Conservation (phyloP, 2,888 invertebrate genomes). For the Marasmarcha lunaedactyla region DNA sequence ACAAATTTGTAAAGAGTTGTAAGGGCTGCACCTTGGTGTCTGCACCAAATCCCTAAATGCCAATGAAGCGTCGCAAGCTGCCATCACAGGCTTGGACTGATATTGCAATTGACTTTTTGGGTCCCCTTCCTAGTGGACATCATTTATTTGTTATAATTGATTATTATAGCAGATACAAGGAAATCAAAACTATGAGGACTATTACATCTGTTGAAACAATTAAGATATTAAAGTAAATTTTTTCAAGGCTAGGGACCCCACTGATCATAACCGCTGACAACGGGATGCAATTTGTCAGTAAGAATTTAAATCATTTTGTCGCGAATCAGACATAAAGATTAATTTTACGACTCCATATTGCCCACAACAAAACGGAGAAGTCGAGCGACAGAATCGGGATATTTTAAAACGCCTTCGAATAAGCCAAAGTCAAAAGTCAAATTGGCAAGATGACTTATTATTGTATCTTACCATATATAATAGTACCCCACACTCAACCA, state of each 20-base stretch:
- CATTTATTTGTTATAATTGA: background rate
- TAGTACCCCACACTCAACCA: slow-evolving; percentile 14
- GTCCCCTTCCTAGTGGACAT: slow-evolving; percentile 11
- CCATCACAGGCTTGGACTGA: slow-evolving; percentile 17
- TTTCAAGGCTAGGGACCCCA: slow-evolving; percentile 10
- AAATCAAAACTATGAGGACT: slow-evolving; percentile 6
- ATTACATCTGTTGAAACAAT: slow-evolving; percentile 7
- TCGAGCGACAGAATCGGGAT: slow-evolving; percentile 14
- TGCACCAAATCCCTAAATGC: slow-evolving; percentile 11
- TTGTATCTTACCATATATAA: slow-evolving; percentile 13
- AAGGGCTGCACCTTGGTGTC: slow-evolving; percentile 14
- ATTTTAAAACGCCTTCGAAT: slow-evolving; percentile 12
- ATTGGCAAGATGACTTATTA: slow-evolving; percentile 5
- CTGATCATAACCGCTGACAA: slow-evolving; percentile 15
- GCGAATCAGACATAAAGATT: slow-evolving; percentile 7
- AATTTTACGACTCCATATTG: slow-evolving; percentile 12
- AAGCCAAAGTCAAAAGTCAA: slow-evolving; percentile 7
- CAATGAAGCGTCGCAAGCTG: slow-evolving; percentile 18
- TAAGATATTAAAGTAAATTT: slow-evolving; percentile 11
- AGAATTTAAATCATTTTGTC: slow-evolving; percentile 14
- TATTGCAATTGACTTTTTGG: slow-evolving; percentile 21
- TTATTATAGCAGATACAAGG: background rate
- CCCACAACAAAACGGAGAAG: slow-evolving; percentile 16
- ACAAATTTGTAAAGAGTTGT: slow-evolving; percentile 11
- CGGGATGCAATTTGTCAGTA: slow-evolving; percentile 12